These are phyloP conservation scores for Alligator sinensis DNA, from an alignment of 2,113 vertebrate genomes.

Conservation along the genomic window DNA sequence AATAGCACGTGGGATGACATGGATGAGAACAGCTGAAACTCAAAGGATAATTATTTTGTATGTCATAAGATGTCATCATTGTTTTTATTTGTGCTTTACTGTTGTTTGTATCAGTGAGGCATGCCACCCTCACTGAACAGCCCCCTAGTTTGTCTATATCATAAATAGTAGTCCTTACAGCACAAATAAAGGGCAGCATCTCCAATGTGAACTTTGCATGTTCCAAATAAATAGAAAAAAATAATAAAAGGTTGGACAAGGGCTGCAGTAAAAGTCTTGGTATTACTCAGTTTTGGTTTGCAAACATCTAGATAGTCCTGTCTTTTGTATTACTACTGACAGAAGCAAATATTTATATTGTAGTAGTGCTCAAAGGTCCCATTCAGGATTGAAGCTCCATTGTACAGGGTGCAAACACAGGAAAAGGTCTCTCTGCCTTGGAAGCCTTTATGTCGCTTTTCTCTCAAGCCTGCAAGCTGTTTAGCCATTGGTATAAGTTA, in stretches of 20 bases:
- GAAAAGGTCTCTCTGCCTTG: background rate
- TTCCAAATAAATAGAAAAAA: too few relatives aligned
- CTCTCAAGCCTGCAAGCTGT: background rate
- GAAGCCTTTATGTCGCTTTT: background rate
- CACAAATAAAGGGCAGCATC: too few relatives aligned
- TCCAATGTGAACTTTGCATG: too few relatives aligned
- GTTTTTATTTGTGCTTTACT: background rate
- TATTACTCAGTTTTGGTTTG: too few relatives aligned
- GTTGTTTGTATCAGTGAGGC: background rate
- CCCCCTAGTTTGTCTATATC: background rate
- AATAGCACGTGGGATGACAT: background rate
- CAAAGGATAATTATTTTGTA: background rate
- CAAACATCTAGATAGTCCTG: too few relatives aligned
- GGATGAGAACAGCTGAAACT: background rate
- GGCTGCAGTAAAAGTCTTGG: too few relatives aligned
- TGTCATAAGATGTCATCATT: background rate
- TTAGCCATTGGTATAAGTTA: background rate
- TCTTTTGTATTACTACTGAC: too few relatives aligned
- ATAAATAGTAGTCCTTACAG: background rate
- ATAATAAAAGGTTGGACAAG: too few relatives aligned
- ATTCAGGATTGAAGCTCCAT: too few relatives aligned
- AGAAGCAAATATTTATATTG: too few relatives aligned
- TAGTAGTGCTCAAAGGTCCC: too few relatives aligned
- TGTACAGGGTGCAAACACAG: background rate
- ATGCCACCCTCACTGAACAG: background rate